A percentile compares a stretch with the other conserved stretches of the same genome.
These are phyloP conservation scores for Avahi laniger DNA, from an alignment of 2,797 vertebrate genomes.

Conservation along the genomic window DNA sequence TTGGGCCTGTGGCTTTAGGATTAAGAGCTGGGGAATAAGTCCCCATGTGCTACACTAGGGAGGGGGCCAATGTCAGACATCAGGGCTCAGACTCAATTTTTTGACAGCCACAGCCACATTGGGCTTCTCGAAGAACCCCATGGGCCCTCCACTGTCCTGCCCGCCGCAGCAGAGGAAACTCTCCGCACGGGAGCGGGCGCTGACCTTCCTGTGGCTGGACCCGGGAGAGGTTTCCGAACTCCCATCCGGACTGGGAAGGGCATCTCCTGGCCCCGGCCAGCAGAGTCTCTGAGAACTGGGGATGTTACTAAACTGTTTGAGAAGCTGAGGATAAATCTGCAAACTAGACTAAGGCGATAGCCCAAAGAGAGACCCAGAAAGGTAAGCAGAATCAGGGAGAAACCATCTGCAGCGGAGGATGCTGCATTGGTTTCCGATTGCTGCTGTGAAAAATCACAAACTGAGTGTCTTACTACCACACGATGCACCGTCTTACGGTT, in stretches of 20 bases:
- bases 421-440: not conserved
- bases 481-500: rapidly evolving
- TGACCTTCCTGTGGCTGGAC: not conserved
- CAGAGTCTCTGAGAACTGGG: not conserved
- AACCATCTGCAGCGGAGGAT: rapidly evolving
- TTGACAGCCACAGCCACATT: not conserved
- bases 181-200: rapidly evolving
- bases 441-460: not conserved
- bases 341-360: not conserved
- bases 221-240: not conserved
- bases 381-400: not conserved
- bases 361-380: not conserved
- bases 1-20: not conserved
- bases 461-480: too few relatives aligned
- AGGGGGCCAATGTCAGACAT: not conserved
- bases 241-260: not conserved
- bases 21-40: not conserved
- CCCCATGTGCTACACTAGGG: not conserved
- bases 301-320: not conserved
- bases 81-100: not conserved
- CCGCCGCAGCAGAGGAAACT: not conserved
- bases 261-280: not conserved
- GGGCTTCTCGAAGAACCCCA: not conserved
- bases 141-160: not conserved
- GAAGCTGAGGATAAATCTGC: not conserved